These are phyloP conservation scores for Virgularia gustaviana DNA, from an alignment of 92 coral and sea anemone species.

Conservation along the genomic window DNA sequence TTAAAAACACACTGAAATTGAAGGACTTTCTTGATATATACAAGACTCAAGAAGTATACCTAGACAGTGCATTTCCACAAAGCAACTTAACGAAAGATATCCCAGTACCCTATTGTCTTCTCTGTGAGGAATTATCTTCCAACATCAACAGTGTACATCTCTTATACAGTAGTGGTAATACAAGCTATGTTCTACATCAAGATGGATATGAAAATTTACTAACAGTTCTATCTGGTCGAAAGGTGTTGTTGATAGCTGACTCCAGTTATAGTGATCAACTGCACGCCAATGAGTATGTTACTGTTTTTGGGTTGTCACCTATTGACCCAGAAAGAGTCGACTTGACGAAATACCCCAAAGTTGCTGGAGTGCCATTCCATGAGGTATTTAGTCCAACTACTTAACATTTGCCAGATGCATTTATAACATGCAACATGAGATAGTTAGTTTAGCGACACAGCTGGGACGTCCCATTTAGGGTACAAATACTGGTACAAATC, in stretches of 20 bases:
- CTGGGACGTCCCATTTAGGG: too few species aligned
- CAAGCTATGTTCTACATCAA: slow-evolving; percentile 80
- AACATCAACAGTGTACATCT: slow-evolving; percentile 68
- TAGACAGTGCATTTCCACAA: slow-evolving; percentile 92
- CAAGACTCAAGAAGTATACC: slow-evolving; percentile 68
- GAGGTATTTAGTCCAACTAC: slow-evolving; percentile 57
- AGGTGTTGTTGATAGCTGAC: slow-evolving; percentile 75
- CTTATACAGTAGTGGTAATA: slow-evolving; percentile 81
- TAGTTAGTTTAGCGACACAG: neutral
- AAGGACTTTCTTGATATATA: slow-evolving; percentile 71
- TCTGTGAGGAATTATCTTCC: slow-evolving; percentile 69
- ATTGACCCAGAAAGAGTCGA: slow-evolving; percentile 94
- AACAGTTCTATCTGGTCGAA: slow-evolving; percentile 76
- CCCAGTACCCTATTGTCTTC: slow-evolving; percentile 75
- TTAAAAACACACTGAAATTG: slow-evolving; percentile 77
- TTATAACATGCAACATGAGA: neutral
- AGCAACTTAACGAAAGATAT: slow-evolving; percentile 69
- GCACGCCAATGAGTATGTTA: slow-evolving; percentile 58
- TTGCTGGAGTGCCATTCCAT: slow-evolving; percentile 71
- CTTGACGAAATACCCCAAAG: slow-evolving; percentile 65
- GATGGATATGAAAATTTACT: slow-evolving; percentile 88
- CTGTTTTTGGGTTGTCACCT: slow-evolving; percentile 75
- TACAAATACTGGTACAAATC: too few species aligned
- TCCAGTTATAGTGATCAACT: slow-evolving; percentile 51
- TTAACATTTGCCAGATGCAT: neutral